phyloP scores from a whole-genome alignment of 2,113 vertebrate species.

The Hemiprocne comata region DNA sequence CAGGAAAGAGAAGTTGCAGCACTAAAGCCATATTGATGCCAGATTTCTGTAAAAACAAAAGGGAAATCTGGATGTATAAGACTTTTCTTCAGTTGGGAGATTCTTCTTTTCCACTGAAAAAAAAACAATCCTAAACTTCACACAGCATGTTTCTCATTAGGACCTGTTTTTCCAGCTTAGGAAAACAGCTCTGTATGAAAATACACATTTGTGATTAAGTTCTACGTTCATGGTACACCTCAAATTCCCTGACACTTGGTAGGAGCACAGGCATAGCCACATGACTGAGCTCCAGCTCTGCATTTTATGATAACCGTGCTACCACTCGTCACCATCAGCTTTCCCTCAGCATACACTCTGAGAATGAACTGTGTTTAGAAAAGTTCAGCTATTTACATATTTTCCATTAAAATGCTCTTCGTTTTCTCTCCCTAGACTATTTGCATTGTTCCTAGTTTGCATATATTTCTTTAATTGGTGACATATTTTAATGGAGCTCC shows the following conservation, averaged over 20 bases:
- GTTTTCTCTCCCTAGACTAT: not conserved
- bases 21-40: not conserved
- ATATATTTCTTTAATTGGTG: slow-evolving; percentile 33
- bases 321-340: not conserved
- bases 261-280: not conserved
- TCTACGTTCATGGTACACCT: not conserved
- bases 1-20: slow-evolving; percentile 28
- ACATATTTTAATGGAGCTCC: not conserved
- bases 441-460: not conserved
- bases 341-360: not conserved
- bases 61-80: not conserved
- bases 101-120: not conserved
- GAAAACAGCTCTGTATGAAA: not conserved
- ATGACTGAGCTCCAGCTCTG: not conserved
- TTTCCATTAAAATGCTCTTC: slow-evolving; percentile 39
- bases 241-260: not conserved
- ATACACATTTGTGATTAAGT: not conserved
- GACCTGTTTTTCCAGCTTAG: not conserved
- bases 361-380: not conserved
- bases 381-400: slow-evolving; percentile 47
- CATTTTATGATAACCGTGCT: not conserved
- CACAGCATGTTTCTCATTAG: not conserved
- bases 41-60: slow-evolving; percentile 9
- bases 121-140: not conserved
- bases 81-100: not conserved